Conservation (phyloP, 2,888 invertebrate genomes). For the Chloroclystis v-ata region DNA sequence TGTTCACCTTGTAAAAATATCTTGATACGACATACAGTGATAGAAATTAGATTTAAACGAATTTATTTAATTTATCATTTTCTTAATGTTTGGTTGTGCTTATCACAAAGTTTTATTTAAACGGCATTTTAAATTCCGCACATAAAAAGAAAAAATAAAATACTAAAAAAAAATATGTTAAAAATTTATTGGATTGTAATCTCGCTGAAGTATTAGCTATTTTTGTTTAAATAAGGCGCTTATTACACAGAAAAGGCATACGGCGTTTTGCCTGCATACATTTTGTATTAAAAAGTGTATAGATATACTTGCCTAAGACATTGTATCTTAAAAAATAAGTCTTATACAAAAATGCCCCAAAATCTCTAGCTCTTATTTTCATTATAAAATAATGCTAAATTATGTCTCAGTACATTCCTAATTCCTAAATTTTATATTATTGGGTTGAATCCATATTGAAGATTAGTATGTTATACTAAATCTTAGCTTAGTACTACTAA, state of each 20-base stretch:
- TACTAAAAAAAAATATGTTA: no score
- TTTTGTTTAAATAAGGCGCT: no score
- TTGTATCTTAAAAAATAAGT: no score
- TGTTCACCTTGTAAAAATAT: no score
- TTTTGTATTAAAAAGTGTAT: no score
- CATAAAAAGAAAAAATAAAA: no score
- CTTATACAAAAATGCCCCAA: not conserved
- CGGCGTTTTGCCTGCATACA: no score
- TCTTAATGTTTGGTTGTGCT: not conserved
- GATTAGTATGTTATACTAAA: not conserved
- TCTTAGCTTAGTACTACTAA: not conserved
- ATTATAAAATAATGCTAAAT: not conserved
- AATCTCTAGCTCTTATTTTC: not conserved
- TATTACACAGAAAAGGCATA: no score
- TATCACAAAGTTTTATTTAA: not conserved
- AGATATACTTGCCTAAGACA: no score
- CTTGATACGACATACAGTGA: no score
- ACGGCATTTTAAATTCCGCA: no score
- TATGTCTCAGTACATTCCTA: not conserved
- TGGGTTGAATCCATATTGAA: not conserved
- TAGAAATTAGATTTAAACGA: not conserved
- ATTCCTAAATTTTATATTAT: not conserved
- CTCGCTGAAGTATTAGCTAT: constrained; percentile 2
- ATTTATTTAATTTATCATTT: constrained; percentile 1
- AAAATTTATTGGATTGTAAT: constrained; percentile 11